A percentile compares a stretch with the other conserved stretches of the same genome.
These are phyloP conservation scores for Aphidoletes aphidimyza DNA, from an alignment of 2,888 invertebrate genomes.

Conservation along the genomic window DNA sequence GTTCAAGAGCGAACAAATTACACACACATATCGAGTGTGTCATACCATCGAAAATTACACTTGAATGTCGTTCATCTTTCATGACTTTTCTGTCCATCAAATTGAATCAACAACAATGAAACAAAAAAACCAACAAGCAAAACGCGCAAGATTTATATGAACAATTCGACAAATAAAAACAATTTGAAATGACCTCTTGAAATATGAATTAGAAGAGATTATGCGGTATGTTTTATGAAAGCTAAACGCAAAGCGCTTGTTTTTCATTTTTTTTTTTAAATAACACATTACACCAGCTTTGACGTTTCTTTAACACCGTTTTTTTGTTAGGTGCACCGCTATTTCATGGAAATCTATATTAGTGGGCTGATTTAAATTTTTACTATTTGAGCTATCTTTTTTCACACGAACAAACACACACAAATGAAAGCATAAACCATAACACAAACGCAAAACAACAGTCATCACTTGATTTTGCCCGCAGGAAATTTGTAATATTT, in stretches of 20 bases:
- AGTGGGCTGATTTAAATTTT: not conserved
- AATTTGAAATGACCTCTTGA: conserved; percentile 6
- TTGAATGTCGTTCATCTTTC: conserved; percentile 20
- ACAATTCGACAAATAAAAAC: not conserved
- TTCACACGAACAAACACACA: not conserved
- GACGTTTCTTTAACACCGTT: not conserved
- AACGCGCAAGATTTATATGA: not conserved
- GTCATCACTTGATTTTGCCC: not conserved
- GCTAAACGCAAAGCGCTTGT: conserved; percentile 7
- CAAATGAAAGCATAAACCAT: too few species aligned
- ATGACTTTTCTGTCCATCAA: not conserved
- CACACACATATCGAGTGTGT: not conserved
- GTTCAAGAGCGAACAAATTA: not conserved
- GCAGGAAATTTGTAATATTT: conserved; percentile 40
- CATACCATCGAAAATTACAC: not conserved
- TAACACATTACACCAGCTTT: conserved; percentile 12
- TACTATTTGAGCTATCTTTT: not conserved
- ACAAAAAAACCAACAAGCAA: not conserved
- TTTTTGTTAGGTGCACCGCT: not conserved
- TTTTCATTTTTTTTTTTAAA: too few species aligned
- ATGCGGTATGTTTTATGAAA: not conserved
- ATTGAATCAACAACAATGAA: not conserved
- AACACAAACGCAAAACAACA: not conserved
- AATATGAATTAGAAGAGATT: conserved; percentile 30
- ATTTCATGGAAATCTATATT: conserved; percentile 2